Evolutionary conservation across 2,113 vertebrate genomes (phyloP), one percentile per base, ranked within the genome.

Genomic region (Strigops habroptila): DNA sequence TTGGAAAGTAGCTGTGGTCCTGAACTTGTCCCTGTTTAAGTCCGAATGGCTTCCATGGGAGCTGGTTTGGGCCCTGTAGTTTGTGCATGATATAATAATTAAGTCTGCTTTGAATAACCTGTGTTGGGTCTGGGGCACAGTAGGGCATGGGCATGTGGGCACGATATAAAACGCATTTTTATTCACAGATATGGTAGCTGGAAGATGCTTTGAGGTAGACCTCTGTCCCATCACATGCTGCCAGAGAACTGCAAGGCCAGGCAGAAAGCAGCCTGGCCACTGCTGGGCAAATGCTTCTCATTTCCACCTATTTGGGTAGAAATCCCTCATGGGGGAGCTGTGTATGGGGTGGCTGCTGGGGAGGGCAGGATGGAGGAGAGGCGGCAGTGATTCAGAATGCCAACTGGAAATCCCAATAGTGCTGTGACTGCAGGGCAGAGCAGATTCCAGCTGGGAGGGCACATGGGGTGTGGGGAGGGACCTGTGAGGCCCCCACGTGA

Each of bases 21-120:
- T 94, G 91, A 91, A 89, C 82, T 91, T 87, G 77, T 92, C 44
- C 63, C 52, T 84, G 0, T 84, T 91, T 86, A 88, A 87, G 62
- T 84, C 81, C 77, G 80, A 87, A 91, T 75, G 4, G 74, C 64
- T 94, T 88, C 51, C 64, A 88, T 52, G 70, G 88, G 86, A 96
- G 52, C 37, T 79, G 62, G 31, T 94, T 91, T 75, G 75, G 74
- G 57, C 16, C 37, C 28, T 33, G 16, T 21, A 70, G 14, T 53
- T 63, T 53, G 14, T 65, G 23, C 35, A 14, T 19, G 59, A 53
- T 76, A 48, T 43, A 86, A 41, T 82, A 53, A 24, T 25, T 1
- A 64, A 74, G 35, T 52, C 21, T 73, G 12, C 15, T 89, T 69
- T 82, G 41, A 81, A 55, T 68, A 76, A 90, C 49, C 0, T 0